A percentile compares a stretch with the other conserved stretches of the same genome.
Conservation (phyloP, 1,140 invertebrate genomes). For the Copidosoma floridanum region DNA sequence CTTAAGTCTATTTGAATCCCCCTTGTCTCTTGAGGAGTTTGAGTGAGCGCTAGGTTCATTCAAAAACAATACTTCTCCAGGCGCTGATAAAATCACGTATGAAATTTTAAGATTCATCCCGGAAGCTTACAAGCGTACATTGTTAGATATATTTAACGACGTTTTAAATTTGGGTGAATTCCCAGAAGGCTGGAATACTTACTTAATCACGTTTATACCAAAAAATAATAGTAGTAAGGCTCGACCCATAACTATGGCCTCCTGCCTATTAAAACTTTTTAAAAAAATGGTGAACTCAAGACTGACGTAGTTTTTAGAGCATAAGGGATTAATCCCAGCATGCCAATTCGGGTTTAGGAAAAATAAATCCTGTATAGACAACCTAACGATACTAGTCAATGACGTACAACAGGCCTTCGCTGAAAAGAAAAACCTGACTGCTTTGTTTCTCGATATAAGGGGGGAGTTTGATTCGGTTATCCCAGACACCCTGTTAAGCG, state of each 20-base stretch:
- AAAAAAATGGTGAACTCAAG: slow-evolving; percentile 7
- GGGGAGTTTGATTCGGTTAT: no score
- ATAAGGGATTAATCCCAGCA: neutral
- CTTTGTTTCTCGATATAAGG: neutral
- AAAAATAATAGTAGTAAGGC: slow-evolving; percentile 4
- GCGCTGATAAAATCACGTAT: neutral
- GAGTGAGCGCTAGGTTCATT: no score
- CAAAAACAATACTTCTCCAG: neutral
- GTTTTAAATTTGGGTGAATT: neutral
- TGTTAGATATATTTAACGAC: neutral
- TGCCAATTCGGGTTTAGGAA: neutral
- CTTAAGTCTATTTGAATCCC: neutral
- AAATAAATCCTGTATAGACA: slow-evolving; percentile 3
- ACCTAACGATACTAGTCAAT: neutral
- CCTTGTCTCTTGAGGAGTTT: no score
- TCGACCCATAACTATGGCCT: neutral
- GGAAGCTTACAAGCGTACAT: neutral
- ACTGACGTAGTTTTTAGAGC: slow-evolving; percentile 1
- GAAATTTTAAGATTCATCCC: neutral
- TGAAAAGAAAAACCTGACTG: neutral
- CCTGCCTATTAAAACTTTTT: slow-evolving; percentile 7
- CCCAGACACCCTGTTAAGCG: no score
- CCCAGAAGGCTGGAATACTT: neutral
- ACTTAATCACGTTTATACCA: slow-evolving; percentile 10
- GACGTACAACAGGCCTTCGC: no score